phyloP scores from a whole-genome alignment of 2,113 vertebrate species.

The Psammodynastes pulverulentus region DNA sequence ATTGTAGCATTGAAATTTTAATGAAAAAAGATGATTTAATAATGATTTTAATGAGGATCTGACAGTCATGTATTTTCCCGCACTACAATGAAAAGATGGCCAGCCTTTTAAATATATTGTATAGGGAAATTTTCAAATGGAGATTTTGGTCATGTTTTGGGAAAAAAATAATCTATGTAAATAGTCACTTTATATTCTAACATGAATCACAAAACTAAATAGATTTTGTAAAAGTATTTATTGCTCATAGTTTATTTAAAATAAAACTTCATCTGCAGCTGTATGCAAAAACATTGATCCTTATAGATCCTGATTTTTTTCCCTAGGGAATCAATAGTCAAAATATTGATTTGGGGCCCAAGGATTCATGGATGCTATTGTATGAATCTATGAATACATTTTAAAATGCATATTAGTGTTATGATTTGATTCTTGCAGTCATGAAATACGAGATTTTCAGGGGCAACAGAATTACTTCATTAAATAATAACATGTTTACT shows the following conservation, averaged over 20 bases:
- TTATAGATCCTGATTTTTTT: background rate
- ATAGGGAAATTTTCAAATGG: background rate
- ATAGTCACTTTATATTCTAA: background rate
- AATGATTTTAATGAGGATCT: no score
- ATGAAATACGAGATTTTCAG: background rate
- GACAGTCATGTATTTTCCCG: background rate
- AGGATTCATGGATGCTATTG: background rate
- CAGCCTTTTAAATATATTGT: background rate
- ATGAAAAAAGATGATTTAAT: background rate
- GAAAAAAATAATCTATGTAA: background rate
- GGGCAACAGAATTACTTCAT: background rate
- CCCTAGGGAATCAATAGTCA: background rate
- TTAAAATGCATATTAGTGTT: background rate
- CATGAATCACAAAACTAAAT: background rate
- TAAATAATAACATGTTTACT: background rate
- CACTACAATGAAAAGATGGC: background rate
- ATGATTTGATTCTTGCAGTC: background rate
- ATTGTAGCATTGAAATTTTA: background rate
- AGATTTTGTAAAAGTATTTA: background rate
- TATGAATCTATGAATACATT: background rate
- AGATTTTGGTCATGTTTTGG: background rate
- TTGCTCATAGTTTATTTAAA: background rate
- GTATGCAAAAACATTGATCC: background rate
- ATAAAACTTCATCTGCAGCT: background rate
- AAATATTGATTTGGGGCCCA: background rate